Evolutionary conservation across 2,797 vertebrate species (phyloP), one percentile per base, ranked within the genome.

Genomic region (Melopsittacus undulatus): DNA sequence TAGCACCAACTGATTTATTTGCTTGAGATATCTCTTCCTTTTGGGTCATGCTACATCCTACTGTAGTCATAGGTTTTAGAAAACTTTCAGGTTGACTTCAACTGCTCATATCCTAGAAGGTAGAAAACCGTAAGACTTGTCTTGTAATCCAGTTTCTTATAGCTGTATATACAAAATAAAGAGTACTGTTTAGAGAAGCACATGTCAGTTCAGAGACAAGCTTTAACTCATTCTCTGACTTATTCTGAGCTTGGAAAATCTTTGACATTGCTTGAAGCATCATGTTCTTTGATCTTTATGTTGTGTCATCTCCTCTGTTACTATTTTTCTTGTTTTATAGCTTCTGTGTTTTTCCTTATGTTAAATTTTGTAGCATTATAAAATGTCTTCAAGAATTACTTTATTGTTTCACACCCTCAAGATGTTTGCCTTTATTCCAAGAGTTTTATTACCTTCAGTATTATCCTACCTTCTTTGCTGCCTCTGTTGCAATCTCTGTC

Each of bases 361-460:
- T 92, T 97, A 95, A 95, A 54, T 92, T 95, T 95, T 83, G 94
- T 81, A 91, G 76, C 83, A 86, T 96, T 94, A 90, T 91, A 95
- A 95, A 95, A 90, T 83, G 83, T 95, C 91, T 94, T 88, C 90
- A 94, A 92, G 87, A 94, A 95, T 96, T 95, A 94, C 85, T 96
- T 96, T 87, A 94, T 94, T 94, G 73, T 91, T 95, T 91, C 80
- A 94, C 64, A 62, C 89, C 93, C 91, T 91, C 69, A 72, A 95
- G 95, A 91, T 80, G 69, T 92, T 88, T 90, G 87, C 90, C 91
- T 96, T 95, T 91, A 94, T 90, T 95, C 85, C 62, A 75, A 90
- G 46, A 87, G 78, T 93, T 78, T 87, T 96, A 85, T 93, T 95
- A 94, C 82, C 81, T 95, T 93, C 18, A 40, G 56, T 77, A 49